phyloP scores from a whole-genome alignment of 2,113 vertebrate genomes.

The Leptobrachium leishanense region DNA sequence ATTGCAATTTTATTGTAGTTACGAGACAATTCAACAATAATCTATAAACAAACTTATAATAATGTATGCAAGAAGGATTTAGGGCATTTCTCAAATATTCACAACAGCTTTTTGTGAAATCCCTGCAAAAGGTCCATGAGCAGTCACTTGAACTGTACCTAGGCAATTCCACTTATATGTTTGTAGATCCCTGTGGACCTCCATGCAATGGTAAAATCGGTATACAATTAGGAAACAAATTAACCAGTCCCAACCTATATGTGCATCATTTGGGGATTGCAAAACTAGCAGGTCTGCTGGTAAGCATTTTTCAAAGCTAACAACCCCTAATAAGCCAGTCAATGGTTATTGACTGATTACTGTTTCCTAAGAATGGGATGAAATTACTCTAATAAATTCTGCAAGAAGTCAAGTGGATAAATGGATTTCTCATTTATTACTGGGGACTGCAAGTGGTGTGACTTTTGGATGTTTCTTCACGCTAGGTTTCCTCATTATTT shows the following conservation, averaged over 20 bases:
- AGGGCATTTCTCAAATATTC: too few species aligned
- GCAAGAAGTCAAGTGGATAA: neutral
- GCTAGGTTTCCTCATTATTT: too few species aligned
- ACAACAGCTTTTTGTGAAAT: too few species aligned
- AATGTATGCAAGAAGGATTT: too few species aligned
- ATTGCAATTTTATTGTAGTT: too few species aligned
- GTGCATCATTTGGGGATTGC: neutral
- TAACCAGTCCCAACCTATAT: neutral
- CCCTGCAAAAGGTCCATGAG: too few species aligned
- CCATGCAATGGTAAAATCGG: neutral
- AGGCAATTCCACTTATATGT: neutral
- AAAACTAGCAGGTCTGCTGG: neutral
- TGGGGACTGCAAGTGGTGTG: too few species aligned
- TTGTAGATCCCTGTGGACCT: constrained; percentile 2
- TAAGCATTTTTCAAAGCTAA: neutral
- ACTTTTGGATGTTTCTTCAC: too few species aligned
- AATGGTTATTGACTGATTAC: constrained; percentile 1
- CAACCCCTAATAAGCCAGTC: neutral
- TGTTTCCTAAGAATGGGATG: constrained; percentile 7
- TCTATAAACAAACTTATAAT: too few species aligned
- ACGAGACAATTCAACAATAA: too few species aligned
- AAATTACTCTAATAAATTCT: constrained; percentile 3
- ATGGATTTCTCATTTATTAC: too few species aligned
- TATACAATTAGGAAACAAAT: constrained; percentile 1
- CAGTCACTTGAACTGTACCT: too few species aligned